These are phyloP conservation scores for Siniperca chuatsi DNA, from an alignment of 2,113 vertebrate species.

Conservation along the genomic window DNA sequence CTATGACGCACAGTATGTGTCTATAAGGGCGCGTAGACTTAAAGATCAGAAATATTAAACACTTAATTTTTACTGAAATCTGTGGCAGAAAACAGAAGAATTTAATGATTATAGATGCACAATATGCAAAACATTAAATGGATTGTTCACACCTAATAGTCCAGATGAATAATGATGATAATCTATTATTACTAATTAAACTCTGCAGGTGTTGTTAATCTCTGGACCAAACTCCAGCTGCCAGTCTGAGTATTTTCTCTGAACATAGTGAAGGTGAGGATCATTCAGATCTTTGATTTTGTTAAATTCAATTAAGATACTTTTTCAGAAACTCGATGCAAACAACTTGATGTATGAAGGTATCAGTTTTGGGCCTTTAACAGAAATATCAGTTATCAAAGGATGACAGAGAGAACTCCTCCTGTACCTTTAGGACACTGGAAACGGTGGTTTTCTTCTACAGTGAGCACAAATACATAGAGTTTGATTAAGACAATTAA, in stretches of 20 bases:
- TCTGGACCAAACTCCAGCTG: neutral
- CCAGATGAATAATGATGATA: neutral
- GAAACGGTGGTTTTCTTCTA: neutral
- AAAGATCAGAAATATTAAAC: neutral
- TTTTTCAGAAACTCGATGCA: too few relatives aligned
- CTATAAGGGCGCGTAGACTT: neutral
- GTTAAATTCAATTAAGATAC: too few relatives aligned
- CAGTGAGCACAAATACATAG: neutral
- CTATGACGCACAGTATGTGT: neutral
- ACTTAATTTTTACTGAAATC: too few relatives aligned
- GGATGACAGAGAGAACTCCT: too few relatives aligned
- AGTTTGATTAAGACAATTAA: neutral
- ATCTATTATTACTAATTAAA: neutral
- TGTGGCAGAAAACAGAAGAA: too few relatives aligned
- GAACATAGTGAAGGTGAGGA: too few relatives aligned
- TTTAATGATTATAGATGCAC: too few relatives aligned
- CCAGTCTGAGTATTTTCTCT: too few relatives aligned
- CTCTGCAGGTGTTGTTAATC: neutral
- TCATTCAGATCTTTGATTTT: neutral
- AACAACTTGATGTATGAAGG: too few relatives aligned
- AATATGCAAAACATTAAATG: too few relatives aligned
- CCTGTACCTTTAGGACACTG: neutral
- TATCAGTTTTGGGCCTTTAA: too few relatives aligned
- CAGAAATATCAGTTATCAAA: too few relatives aligned
- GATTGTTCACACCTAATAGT: neutral